These are phyloP conservation scores for Garrulus glandarius DNA, from an alignment of 2,797 vertebrate genomes.

Conservation along the genomic window DNA sequence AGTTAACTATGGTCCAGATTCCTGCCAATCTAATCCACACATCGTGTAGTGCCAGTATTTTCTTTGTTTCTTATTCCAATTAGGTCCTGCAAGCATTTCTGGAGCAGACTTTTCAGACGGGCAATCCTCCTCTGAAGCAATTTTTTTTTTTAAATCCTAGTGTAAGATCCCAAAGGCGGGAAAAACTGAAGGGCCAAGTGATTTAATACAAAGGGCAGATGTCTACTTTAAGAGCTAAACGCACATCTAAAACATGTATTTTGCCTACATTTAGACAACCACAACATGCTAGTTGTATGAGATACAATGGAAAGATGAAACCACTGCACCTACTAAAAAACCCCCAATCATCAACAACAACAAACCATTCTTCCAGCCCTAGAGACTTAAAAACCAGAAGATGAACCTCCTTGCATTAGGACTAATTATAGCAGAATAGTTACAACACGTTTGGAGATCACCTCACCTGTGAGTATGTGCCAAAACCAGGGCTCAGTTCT, in stretches of 20 bases:
- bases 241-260: not conserved
- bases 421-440: conserved; percentile 43
- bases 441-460: conserved; percentile 19
- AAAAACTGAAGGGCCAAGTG: not conserved
- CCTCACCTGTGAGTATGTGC: not conserved
- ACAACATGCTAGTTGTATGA: not conserved
- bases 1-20: conserved; percentile 19
- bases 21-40: not conserved
- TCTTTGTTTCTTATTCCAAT: not conserved
- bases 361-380: not conserved
- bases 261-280: not conserved
- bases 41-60: not conserved
- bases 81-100: not conserved
- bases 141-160: not conserved
- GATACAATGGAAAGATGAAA: not conserved
- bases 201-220: not conserved
- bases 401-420: not conserved
- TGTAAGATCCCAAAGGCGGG: not conserved
- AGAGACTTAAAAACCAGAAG: not conserved
- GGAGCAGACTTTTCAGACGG: not conserved
- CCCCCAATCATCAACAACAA: not conserved
- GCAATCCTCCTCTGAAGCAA: not conserved
- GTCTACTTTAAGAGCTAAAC: not conserved
- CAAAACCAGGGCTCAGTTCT: not conserved
- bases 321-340: not conserved